Evolutionary conservation across 2,888 invertebrate species (phyloP).

Genomic region (Cantharis nigra): DNA sequence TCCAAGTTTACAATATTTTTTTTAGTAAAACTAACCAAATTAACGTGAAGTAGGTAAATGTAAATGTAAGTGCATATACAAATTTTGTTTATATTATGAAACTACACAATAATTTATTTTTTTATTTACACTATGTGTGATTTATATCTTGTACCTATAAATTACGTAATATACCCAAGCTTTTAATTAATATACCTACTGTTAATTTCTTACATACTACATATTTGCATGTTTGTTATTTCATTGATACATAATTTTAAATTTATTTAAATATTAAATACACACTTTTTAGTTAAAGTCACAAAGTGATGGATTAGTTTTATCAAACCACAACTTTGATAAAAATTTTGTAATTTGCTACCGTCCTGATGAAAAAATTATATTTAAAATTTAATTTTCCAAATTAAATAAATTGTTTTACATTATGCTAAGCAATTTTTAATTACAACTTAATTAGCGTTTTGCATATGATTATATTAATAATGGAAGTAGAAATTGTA

Average conservation of each 20-base stretch:
- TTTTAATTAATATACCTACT: background rate
- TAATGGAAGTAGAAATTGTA: background rate
- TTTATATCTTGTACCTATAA: background rate
- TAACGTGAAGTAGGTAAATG: background rate
- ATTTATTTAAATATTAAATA: slow-evolving; percentile 1
- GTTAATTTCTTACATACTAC: background rate
- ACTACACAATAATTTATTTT: background rate
- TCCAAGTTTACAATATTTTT: background rate
- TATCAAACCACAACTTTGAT: background rate
- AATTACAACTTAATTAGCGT: background rate
- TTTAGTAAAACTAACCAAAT: background rate
- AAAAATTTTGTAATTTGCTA: background rate
- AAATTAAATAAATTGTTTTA: background rate
- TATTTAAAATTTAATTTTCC: background rate
- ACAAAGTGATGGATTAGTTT: background rate
- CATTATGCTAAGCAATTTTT: background rate
- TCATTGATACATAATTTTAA: slow-evolving; percentile 3
- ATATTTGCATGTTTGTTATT: background rate
- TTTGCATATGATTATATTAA: background rate
- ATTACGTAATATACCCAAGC: background rate
- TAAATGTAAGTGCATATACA: background rate
- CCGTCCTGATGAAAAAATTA: background rate
- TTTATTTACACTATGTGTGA: background rate
- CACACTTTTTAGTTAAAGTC: background rate
- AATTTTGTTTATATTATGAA: background rate